These are phyloP conservation scores for Carlito syrichta DNA, from an alignment of 2,113 vertebrate species.

Conservation along the genomic window DNA sequence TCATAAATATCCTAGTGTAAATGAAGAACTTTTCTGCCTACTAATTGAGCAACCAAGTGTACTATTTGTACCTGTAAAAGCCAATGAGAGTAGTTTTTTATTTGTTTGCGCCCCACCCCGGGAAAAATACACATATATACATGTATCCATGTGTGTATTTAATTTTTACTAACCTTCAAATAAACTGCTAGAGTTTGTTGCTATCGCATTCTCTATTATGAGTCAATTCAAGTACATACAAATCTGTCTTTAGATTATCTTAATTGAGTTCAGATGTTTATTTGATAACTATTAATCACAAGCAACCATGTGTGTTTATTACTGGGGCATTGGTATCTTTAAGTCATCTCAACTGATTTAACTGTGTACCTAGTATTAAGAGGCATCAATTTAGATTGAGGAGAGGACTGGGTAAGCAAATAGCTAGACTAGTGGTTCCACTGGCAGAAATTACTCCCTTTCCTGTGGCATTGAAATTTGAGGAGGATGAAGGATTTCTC, in stretches of 20 bases:
- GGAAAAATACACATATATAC: neutral
- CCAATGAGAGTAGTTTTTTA: neutral
- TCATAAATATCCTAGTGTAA: neutral
- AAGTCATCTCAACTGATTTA: neutral
- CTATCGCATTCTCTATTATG: neutral
- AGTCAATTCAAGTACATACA: neutral
- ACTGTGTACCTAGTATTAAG: neutral
- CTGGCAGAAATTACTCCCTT: neutral
- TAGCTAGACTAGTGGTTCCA: neutral
- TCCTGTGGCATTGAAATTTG: neutral
- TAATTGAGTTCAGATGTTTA: conserved; percentile 20
- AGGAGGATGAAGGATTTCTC: neutral
- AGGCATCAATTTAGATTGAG: neutral
- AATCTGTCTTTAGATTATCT: neutral
- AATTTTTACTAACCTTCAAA: conserved; percentile 16
- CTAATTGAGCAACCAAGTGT: neutral
- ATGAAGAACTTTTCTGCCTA: conserved; percentile 9
- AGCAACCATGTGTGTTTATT: neutral
- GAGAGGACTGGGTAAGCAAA: neutral
- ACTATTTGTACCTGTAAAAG: conserved; percentile 9
- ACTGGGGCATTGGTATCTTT: neutral
- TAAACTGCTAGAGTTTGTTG: neutral
- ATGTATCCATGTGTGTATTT: neutral
- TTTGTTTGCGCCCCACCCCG: neutral
- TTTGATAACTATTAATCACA: neutral